These are phyloP conservation scores for Heliocidaris tuberculata DNA, from an alignment of 35 echinoderm and acorn worm species.

Conservation along the genomic window DNA sequence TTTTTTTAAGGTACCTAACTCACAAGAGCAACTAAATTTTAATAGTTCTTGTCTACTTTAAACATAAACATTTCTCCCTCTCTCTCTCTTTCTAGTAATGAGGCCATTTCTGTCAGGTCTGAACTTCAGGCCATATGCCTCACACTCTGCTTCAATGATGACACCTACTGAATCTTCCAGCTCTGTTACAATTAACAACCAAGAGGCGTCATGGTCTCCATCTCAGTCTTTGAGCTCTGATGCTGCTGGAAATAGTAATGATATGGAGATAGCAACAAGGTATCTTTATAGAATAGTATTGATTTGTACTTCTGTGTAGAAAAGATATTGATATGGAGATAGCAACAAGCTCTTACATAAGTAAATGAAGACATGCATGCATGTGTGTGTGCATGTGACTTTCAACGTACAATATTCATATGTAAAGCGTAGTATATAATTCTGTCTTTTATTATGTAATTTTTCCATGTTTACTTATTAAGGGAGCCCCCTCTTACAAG, in stretches of 20 bases:
- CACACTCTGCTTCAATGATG: conserved; percentile 62
- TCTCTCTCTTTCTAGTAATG: conserved; percentile 20
- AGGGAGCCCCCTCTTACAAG: no score
- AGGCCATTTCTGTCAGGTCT: conserved; percentile 74
- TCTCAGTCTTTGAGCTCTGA: conserved; percentile 59
- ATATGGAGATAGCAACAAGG: neutral
- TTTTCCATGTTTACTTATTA: no score
- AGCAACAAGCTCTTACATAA: neutral
- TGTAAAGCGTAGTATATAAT: no score
- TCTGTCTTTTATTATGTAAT: no score
- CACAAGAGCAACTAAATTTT: no score
- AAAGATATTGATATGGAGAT: conserved; percentile 28
- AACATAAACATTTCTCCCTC: neutral
- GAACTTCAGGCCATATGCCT: conserved; percentile 86
- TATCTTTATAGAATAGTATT: neutral
- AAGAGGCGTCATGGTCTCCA: neutral
- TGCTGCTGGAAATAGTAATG: conserved; percentile 52
- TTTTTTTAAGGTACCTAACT: no score
- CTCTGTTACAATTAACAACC: conserved; percentile 8
- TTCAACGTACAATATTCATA: no score
- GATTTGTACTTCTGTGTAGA: neutral
- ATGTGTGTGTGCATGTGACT: no score
- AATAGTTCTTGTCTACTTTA: no score
- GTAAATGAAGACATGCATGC: no score
- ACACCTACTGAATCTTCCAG: conserved; percentile 51